Conservation (phyloP, 2,113 vertebrate species). For the Callionymus lyra region DNA sequence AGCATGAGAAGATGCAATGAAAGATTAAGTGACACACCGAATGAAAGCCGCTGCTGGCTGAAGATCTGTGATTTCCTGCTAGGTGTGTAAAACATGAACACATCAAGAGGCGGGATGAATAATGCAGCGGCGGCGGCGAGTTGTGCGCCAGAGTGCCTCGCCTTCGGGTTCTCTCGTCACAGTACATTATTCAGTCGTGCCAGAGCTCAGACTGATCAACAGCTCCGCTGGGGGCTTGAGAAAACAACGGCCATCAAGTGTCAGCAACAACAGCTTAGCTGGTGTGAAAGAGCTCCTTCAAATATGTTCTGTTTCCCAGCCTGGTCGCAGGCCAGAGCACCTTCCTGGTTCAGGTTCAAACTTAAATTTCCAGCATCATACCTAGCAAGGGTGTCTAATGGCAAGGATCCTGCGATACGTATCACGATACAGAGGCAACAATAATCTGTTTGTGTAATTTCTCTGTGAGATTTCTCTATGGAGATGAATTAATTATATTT, state of each 20-base stretch:
- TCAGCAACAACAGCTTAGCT: slow-evolving; percentile 16
- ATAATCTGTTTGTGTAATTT: too few relatives aligned
- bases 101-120: slow-evolving; percentile 26
- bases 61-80: slow-evolving; percentile 15
- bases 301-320: too few relatives aligned
- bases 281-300: not conserved
- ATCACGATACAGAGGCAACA: too few relatives aligned
- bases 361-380: too few relatives aligned
- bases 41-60: slow-evolving; percentile 7
- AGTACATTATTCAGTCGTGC: slow-evolving; percentile 43
- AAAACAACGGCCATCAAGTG: slow-evolving; percentile 33
- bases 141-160: slow-evolving; percentile 27
- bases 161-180: slow-evolving; percentile 29
- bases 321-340: slow-evolving; percentile 2
- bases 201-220: slow-evolving; percentile 30
- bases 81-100: slow-evolving; percentile 36
- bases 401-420: too few relatives aligned
- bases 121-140: slow-evolving; percentile 21
- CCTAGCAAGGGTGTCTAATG: too few relatives aligned
- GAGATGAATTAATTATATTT: too few relatives aligned
- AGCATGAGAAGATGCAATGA: slow-evolving; percentile 1
- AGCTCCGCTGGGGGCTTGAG: slow-evolving; percentile 36
- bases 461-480: too few relatives aligned
- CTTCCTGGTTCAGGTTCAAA: too few relatives aligned
- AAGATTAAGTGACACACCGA: slow-evolving; percentile 3